Conservation (phyloP, 2,113 vertebrate genomes). For the Tragelaphus imberbis region DNA sequence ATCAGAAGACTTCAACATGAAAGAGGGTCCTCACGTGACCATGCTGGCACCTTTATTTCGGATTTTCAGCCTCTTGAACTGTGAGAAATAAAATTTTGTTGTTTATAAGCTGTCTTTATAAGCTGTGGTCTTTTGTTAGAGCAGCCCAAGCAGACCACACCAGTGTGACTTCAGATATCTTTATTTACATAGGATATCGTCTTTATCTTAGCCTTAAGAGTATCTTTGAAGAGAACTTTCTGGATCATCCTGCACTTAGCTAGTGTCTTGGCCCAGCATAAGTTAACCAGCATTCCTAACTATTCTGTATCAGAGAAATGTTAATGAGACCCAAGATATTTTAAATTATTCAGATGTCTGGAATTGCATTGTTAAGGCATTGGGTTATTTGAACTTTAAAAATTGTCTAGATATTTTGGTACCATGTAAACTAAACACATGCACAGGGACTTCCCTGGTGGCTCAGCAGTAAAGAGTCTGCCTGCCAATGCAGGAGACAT, state of each 20-base stretch:
- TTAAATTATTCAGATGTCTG: not conserved
- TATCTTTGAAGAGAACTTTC: not conserved
- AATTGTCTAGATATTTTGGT: not conserved
- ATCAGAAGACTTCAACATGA: not conserved
- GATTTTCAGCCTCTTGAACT: not conserved
- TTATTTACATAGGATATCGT: not conserved
- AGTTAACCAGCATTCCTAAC: not conserved
- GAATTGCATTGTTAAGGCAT: not conserved
- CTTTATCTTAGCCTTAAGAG: not conserved
- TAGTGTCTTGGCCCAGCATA: not conserved
- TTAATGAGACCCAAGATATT: not conserved
- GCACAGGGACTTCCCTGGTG: not conserved
- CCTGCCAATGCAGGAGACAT: not conserved
- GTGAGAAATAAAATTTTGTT: not conserved
- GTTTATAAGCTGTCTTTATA: not conserved
- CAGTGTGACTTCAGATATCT: not conserved
- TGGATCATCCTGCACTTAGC: not conserved
- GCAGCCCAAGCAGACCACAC: not conserved
- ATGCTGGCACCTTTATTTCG: too few species aligned
- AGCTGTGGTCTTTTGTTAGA: not conserved
- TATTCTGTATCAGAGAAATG: not conserved
- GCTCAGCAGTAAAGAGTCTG: not conserved
- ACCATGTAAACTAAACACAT: not conserved
- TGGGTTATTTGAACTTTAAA: not conserved
- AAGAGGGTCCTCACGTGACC: fast-evolving